These are phyloP conservation scores for Podilymbus podiceps DNA, from an alignment of 2,113 vertebrate genomes.

Conservation along the genomic window DNA sequence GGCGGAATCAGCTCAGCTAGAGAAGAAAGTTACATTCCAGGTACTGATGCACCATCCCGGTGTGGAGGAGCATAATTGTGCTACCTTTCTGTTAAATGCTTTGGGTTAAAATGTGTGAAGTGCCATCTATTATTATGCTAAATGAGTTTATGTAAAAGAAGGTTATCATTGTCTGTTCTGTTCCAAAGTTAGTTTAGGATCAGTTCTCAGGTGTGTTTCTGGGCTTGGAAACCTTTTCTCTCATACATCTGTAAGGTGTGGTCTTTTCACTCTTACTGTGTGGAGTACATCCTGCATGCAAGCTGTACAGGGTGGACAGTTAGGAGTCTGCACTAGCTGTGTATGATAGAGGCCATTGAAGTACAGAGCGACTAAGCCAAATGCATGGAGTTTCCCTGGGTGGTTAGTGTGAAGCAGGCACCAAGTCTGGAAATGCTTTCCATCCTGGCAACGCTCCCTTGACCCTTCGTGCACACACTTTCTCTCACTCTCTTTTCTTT, in stretches of 20 bases:
- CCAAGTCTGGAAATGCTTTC: neutral
- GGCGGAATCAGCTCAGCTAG: neutral
- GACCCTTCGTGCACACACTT: too few relatives aligned
- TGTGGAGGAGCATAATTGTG: neutral
- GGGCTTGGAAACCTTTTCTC: neutral
- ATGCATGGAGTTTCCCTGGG: neutral
- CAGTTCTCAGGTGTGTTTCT: neutral
- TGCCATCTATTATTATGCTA: neutral
- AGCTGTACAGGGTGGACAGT: neutral
- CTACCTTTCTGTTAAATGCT: neutral
- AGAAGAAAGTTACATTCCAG: neutral
- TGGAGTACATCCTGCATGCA: neutral
- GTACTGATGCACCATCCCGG: neutral
- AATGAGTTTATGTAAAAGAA: neutral
- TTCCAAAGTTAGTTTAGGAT: neutral
- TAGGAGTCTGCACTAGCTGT: neutral
- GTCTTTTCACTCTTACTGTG: neutral
- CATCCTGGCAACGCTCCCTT: neutral
- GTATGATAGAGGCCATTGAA: neutral
- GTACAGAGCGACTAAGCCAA: neutral
- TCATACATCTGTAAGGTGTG: fast-evolving
- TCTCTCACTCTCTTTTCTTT: neutral
- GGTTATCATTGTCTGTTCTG: neutral
- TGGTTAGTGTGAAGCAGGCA: neutral
- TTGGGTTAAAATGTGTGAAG: neutral